Conservation (phyloP, 2,113 vertebrate genomes). For the Grammomys surdaster region DNA sequence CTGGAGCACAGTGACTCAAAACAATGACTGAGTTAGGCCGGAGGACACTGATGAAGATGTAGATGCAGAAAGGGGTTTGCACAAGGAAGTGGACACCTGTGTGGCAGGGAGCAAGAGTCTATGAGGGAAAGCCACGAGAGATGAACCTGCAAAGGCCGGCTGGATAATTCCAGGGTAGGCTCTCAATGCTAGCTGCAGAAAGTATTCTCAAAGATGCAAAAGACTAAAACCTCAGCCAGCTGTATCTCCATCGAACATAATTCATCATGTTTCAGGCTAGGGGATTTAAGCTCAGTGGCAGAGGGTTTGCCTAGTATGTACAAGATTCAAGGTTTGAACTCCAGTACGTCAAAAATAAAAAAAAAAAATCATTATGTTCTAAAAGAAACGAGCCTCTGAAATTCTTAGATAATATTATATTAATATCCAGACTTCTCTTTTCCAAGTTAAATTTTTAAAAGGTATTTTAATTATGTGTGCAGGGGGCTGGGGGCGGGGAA, state of each 20-base stretch:
- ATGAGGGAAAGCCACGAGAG: not conserved
- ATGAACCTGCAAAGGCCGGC: not conserved
- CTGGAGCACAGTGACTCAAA: not conserved
- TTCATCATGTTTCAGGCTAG: not conserved
- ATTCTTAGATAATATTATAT: not conserved
- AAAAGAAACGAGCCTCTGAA: not conserved
- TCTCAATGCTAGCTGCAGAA: not conserved
- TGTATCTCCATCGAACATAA: not conserved
- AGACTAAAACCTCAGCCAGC: not conserved
- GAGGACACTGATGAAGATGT: not conserved
- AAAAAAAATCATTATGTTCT: not conserved
- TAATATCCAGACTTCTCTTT: not conserved
- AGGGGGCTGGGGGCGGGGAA: accelerated
- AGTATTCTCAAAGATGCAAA: not conserved
- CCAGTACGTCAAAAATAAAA: not conserved
- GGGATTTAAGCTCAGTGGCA: not conserved
- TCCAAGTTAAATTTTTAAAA: not conserved
- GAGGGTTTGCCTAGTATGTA: not conserved
- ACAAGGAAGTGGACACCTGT: not conserved
- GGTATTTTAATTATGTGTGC: not conserved
- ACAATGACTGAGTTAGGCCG: not conserved
- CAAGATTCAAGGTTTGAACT: not conserved
- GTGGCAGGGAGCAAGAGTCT: not conserved
- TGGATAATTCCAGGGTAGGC: not conserved
- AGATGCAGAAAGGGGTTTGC: not conserved